A percentile compares a stretch with the other conserved stretches of the same genome.
These are phyloP conservation scores for Plotosus lineatus DNA, from an alignment of 2,113 vertebrate species.

Conservation along the genomic window DNA sequence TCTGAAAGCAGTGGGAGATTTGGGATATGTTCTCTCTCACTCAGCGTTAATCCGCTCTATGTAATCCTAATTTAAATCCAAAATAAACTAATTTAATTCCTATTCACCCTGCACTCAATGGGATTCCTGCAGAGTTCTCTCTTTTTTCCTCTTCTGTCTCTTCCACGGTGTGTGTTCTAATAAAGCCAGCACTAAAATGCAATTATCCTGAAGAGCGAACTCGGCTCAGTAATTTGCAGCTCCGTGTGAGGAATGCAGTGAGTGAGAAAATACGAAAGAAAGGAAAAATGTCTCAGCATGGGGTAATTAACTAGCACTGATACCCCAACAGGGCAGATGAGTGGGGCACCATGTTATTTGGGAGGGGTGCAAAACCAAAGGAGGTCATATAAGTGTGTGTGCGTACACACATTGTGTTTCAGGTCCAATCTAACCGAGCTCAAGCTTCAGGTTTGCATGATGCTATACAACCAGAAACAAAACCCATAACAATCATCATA, in stretches of 20 bases:
- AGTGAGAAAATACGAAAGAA: conserved; percentile 57
- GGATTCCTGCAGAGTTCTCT: not conserved
- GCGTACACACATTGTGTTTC: not conserved
- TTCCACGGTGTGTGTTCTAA: conserved; percentile 61
- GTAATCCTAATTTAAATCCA: not conserved
- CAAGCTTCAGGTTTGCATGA: not conserved
- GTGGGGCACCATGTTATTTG: not conserved
- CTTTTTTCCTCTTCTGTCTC: not conserved
- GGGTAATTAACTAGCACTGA: conserved; percentile 70
- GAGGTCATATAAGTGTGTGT: no score
- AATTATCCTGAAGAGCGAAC: conserved; percentile 76
- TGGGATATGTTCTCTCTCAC: not conserved
- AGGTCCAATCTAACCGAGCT: conserved; percentile 21
- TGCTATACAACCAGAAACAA: not conserved
- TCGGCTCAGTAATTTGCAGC: conserved; percentile 75
- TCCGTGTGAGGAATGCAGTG: conserved; percentile 75
- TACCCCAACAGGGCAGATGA: not conserved
- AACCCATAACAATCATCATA: not conserved
- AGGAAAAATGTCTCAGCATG: conserved; percentile 17
- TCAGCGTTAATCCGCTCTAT: not conserved
- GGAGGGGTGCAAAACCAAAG: not conserved
- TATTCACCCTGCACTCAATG: not conserved
- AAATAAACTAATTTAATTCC: conserved; percentile 3
- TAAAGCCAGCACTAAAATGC: conserved; percentile 80
- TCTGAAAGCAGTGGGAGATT: not conserved